Conservation (phyloP, 2,113 vertebrate species). For the Bolborhynchus lineola region DNA sequence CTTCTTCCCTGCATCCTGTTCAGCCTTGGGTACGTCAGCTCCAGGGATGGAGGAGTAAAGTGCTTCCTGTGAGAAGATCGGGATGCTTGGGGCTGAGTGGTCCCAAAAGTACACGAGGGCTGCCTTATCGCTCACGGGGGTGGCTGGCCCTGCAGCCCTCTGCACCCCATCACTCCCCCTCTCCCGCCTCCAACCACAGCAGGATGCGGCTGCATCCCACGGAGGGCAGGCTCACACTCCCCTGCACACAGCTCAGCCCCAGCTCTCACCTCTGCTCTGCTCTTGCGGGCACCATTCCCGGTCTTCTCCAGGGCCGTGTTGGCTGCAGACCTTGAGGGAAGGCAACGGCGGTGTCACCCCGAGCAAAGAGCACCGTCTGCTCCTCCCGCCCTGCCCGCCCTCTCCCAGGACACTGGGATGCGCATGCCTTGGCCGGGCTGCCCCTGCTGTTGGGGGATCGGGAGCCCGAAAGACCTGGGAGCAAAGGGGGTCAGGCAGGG, state of each 20-base stretch:
- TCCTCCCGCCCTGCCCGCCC: neutral
- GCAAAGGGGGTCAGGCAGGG: neutral
- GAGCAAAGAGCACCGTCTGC: rapidly evolving
- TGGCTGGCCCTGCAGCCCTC: neutral
- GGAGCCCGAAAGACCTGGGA: neutral
- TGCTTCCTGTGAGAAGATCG: neutral
- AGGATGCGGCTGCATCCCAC: neutral
- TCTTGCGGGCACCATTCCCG: neutral
- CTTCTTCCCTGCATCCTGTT: neutral
- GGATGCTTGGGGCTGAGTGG: neutral
- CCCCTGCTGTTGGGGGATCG: rapidly evolving
- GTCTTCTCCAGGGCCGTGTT: neutral
- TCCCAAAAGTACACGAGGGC: rapidly evolving
- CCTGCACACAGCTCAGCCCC: neutral
- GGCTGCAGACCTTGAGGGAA: neutral
- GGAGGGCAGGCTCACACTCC: neutral
- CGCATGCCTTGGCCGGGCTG: neutral
- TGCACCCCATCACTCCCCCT: neutral
- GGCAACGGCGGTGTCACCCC: neutral
- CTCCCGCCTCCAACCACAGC: neutral
- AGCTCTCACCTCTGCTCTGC: slow-evolving; percentile 23
- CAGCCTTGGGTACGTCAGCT: neutral
- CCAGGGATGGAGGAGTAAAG: slow-evolving; percentile 51
- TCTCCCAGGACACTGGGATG: neutral
- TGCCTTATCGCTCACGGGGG: neutral